Percentiles rank a stretch among this genome's conserved stretches.
Conservation (phyloP, 2,113 vertebrate genomes). For the Brienomyrus brachyistius region DNA sequence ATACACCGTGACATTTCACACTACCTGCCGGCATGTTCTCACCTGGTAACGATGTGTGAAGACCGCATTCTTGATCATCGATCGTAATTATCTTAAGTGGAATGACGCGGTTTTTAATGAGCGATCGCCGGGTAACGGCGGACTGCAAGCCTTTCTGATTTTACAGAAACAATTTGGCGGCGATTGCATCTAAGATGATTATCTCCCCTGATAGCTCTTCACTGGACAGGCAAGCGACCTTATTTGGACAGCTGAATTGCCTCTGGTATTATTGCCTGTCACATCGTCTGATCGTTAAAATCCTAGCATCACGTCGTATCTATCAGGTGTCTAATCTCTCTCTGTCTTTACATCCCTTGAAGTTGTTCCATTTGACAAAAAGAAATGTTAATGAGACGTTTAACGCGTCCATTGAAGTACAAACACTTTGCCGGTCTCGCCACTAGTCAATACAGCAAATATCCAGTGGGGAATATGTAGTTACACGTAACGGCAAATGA, state of each 20-base stretch:
- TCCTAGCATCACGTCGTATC: background rate
- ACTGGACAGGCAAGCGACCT: background rate
- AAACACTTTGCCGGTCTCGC: background rate
- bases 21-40: background rate
- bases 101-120: constrained; percentile 5
- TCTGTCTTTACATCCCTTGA: background rate
- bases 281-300: constrained; percentile 1
- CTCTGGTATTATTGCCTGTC: constrained; percentile 14
- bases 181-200: constrained; percentile 15
- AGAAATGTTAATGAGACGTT: background rate
- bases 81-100: background rate
- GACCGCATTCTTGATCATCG: background rate
- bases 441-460: background rate
- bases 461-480: background rate
- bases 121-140: background rate
- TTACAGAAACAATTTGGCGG: background rate
- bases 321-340: background rate
- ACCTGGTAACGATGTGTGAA: background rate
- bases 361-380: background rate
- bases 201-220: background rate
- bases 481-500: background rate
- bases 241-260: constrained; percentile 12
- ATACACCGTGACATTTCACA: background rate
- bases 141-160: background rate
- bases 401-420: background rate